Conservation (phyloP, 2,797 vertebrate species). For the Nasua narica region DNA sequence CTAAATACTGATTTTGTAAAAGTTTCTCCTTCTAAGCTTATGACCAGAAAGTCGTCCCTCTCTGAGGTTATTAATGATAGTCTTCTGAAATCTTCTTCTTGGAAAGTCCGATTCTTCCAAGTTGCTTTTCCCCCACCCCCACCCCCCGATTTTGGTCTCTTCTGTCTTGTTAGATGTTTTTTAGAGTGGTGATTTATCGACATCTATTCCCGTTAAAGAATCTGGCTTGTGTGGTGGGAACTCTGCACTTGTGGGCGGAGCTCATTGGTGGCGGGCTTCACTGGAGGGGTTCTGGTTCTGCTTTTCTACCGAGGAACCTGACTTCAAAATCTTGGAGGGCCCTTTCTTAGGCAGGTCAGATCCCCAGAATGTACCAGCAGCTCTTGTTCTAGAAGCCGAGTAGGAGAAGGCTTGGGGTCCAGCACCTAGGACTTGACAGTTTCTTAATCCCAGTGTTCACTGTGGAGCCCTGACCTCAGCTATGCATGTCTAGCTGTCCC, state of each 20-base stretch:
- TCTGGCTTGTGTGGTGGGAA: not conserved
- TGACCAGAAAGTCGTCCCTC: not conserved
- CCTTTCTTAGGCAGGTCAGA: not conserved
- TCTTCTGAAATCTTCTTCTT: not conserved
- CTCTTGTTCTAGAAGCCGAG: not conserved
- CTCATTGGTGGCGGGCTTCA: not conserved
- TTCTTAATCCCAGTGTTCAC: not conserved
- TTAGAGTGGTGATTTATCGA: not conserved
- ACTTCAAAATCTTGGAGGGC: not conserved
- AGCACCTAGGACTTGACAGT: not conserved
- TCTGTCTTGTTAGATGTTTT: not conserved
- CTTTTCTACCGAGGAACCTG: not conserved
- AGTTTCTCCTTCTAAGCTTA: not conserved
- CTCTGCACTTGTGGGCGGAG: accelerated
- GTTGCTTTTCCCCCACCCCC: not conserved
- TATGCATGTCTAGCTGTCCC: not conserved
- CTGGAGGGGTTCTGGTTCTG: not conserved
- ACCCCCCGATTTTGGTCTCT: not conserved
- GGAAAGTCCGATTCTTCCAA: not conserved
- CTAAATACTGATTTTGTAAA: not conserved
- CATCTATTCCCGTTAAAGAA: not conserved
- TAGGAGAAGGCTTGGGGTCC: not conserved
- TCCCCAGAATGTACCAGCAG: not conserved
- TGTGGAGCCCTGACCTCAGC: not conserved
- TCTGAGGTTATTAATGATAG: not conserved